Base-by-base conservation (phyloP, 2,888 invertebrate species). In the Lordiphosa fenestrarum region DNA sequence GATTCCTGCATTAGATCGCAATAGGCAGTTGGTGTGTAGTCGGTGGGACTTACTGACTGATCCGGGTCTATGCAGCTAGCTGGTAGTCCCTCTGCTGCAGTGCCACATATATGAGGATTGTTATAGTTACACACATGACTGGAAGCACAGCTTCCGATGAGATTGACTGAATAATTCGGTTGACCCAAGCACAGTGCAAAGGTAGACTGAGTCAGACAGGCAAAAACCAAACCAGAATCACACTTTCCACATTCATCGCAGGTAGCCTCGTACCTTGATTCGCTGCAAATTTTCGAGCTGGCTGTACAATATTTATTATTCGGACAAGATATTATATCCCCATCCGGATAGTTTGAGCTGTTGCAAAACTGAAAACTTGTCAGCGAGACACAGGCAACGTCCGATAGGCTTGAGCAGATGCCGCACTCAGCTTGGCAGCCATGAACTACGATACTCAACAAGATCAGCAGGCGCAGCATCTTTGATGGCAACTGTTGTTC, bases 361-460 rank as follows among this genome's bases (percentile, higher is more conserved):
- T 53, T 46, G 36, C 75, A 75, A 50, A 75, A 58, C 46, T 44
- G 36, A 13, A 77, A 76, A 42, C 73, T 47, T 0, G 68, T 62
- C 0, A 15, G 2, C 35, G 77, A 77, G 4, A 70, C 53, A 9
- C 82, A 76, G 44, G 82, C 55, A 1, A 36, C 46, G 30, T 36
- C 23, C 0, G 65, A 36, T 1, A 2, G 5, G 0, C n/a, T 0
- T 2, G 57, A 36, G 21, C 75, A 76, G 7, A 50, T 30, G 53
- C 81, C 73, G 49, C 75, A 76, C 1, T 47, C 68, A 3, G 60
- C 63, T 48, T 21, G 59, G 21, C 58, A 53, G 6, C 53, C 60
- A 5, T 66, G 65, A 35, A 71, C 40, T 39, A 36, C 50, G 10
- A 57, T 21, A 2, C 38, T 61, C 48, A 76, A 12, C 9, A 64